Percentiles rank a stretch among this genome's conserved stretches.
phyloP scores from a whole-genome alignment of 1,140 invertebrate genomes.

The Mercenaria mercenaria region DNA sequence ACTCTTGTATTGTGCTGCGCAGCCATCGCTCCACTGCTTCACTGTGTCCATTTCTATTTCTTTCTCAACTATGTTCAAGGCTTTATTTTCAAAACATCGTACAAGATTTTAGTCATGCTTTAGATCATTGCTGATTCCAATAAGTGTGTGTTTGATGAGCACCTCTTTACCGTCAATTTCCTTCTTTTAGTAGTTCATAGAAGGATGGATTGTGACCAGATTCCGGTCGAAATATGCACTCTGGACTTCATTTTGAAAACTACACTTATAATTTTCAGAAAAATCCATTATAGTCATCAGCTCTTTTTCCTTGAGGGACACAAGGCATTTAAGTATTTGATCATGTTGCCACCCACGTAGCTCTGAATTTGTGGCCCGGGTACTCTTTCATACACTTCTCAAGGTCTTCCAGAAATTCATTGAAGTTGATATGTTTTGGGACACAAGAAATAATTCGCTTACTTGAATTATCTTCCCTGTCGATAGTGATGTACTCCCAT shows the following conservation, averaged over 20 bases:
- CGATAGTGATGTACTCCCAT: conserved; percentile 22
- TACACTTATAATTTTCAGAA: conserved; percentile 34
- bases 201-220: conserved; percentile 22
- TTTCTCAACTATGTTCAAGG: not conserved
- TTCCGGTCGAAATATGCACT: conserved; percentile 11
- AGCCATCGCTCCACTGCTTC: not conserved
- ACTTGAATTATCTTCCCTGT: conserved; percentile 24
- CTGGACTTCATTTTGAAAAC: conserved; percentile 36
- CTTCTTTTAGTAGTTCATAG: conserved; percentile 29
- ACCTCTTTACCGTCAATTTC: not conserved
- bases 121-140: not conserved
- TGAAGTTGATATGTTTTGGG: not conserved
- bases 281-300: conserved; percentile 27
- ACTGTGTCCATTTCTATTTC: conserved; percentile 10
- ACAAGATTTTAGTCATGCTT: conserved; percentile 11
- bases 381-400: conserved; percentile 1
- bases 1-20: not conserved
- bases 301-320: not conserved
- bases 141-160: not conserved
- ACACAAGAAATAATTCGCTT: conserved; percentile 11
- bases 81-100: conserved; percentile 4
- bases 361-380: conserved; percentile 27
- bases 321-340: not conserved
- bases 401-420: not conserved
- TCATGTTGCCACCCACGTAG: conserved; percentile 12